Base-by-base conservation (phyloP, 2,797 vertebrate genomes). In the Botia kubotai region DNA sequence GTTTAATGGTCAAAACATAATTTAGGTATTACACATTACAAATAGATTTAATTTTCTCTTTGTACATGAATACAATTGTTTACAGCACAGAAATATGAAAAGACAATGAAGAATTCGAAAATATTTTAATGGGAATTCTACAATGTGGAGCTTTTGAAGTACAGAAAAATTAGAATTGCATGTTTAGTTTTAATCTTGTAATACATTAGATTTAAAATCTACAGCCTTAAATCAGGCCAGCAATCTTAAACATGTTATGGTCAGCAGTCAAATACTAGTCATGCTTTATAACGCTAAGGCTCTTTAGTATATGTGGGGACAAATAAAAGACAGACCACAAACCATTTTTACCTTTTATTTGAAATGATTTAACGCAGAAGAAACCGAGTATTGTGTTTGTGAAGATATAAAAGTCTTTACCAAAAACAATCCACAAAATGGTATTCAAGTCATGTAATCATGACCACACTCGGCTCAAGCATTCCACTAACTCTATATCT, bases 351-450 rank as follows among this genome's bases (percentile, higher is more conserved):
- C 19, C 52, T 93, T 95, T 95, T 93, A 95, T 94, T 94, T 94
- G 93, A 95, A 95, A 94, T 93, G 92, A 89, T 80, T 93, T 92
- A 92, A 93, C 90, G 93, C 89, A 82, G 89, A 68, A 90, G 86
- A 90, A 93, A 92, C 87, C 81, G 79, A 92, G 92, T 90, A 87
- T 92, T 90, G 92, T 93, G 93, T 92, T 90, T 88, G 91, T 93
- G 93, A 87, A 88, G 91, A 93, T 94, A 94, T 93, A 95, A 94
- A 93, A 91, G 80, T 84, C 33, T 82, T 78, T 82, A 62, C 82
- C 71, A 69, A 94, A 91, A 93, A 90, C 77, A n/a, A 82, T 91
- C 92, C 92, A 93, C 91, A 92, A 93, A 93, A 92, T 33, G 33
- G 33, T 33, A 33, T 75, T 90, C 90, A 91, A 90, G 90, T 84